Evolutionary conservation across 2,888 invertebrate species (phyloP), one percentile per base, ranked within the genome.

Genomic region (Leptinotarsa peninsularis): DNA sequence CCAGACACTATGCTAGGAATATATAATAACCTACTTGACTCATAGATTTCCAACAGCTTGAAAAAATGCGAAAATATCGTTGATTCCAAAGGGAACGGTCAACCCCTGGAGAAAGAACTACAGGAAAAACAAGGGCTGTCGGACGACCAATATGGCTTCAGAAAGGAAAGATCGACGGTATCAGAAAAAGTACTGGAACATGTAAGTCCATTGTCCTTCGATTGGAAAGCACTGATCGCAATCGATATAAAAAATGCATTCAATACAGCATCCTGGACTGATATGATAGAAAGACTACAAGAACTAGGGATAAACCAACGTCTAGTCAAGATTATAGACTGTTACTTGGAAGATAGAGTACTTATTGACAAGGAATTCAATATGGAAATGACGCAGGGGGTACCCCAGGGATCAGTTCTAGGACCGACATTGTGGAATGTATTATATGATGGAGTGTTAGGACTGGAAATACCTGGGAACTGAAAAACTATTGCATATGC

Each of bases 1-100:
- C 68, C 74, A 60, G 63, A 58, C 18, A 10, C 13, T 21, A 27
- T 50, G 50, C 50, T 50, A 17, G 50, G 50, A 50, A 50, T 50
- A 50, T 50, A 50, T 15, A 50, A 50, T 50, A 50, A 50, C 70
- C 23, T 23, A 63, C 10, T 50, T 50, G 50, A 50, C 50, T 50
- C 50, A 50, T 50, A 50, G 50, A 50, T 50, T 50, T 7, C 50
- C 50, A 50, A 50, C 27, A 27, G 27, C 4, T 27, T 27, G 27
- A 4, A 27, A 5, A 27, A 27, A 27, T 5, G 27, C 27, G 10
- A 50, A 14, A 15, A 50, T 50, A 50, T 50, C 1, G 50, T 17
- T 7, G 10, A 50, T 50, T 50, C 50, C 50, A 15, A 50, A 14
- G 50, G 50, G 50, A 50, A 50, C 13, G 50, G 50, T 17, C 50